Percentiles rank a stretch among this genome's conserved stretches.
Evolutionary conservation across 2,797 vertebrate genomes (phyloP).

Genomic region (Lithobates sylvaticus): DNA sequence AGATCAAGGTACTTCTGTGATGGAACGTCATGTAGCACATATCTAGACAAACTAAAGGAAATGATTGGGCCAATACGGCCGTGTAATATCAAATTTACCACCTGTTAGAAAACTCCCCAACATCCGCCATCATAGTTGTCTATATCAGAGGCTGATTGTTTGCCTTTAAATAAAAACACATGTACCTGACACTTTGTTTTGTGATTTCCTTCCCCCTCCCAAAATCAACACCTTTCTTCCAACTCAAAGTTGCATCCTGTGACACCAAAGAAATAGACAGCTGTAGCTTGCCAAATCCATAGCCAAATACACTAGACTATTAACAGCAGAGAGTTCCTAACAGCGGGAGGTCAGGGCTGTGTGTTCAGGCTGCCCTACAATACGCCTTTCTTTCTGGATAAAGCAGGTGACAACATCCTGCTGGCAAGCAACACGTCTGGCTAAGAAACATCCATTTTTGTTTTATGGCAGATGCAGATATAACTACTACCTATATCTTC

Average conservation of each 20-base stretch:
- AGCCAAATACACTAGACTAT: slow-evolving; percentile 16
- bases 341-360: slow-evolving; percentile 29
- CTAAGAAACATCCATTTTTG: slow-evolving; percentile 18
- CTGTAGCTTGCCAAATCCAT: slow-evolving; percentile 22
- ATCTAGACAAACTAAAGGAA: no score
- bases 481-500: not conserved
- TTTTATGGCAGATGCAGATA: not conserved
- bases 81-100: no score
- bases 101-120: no score
- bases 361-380: slow-evolving; percentile 4
- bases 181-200: not conserved
- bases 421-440: not conserved
- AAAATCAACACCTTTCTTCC: not conserved
- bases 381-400: not conserved
- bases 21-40: no score
- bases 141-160: no score
- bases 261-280: slow-evolving; percentile 30
- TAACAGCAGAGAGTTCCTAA: not conserved
- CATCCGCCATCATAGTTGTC: no score
- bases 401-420: slow-evolving; percentile 42
- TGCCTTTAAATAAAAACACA: not conserved
- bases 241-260: slow-evolving; percentile 4
- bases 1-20: no score
- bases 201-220: not conserved
- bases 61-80: no score